Conservation (phyloP, 2,888 invertebrate genomes). For the Punctoribates punctum region DNA sequence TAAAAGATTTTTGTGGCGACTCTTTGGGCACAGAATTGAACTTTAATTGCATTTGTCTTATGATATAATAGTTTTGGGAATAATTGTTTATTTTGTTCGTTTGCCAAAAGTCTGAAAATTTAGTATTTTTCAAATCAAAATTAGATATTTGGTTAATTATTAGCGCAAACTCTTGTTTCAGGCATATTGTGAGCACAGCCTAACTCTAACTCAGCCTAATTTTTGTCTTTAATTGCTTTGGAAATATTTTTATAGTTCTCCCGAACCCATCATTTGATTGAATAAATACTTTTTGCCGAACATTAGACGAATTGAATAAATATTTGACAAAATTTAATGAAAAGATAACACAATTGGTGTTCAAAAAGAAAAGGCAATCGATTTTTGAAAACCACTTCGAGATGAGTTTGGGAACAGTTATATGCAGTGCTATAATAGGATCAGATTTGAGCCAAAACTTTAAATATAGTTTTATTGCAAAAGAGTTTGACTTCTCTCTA, state of each 20-base stretch:
- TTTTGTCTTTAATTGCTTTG: not conserved
- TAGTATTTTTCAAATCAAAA: conserved; percentile 1
- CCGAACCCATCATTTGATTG: not conserved
- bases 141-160: not conserved
- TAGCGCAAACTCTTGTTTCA: not conserved
- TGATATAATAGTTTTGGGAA: not conserved
- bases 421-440: conserved; percentile 15
- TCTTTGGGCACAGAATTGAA: no score
- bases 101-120: conserved; percentile 1
- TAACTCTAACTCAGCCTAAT: no score
- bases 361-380: not conserved
- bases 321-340: not conserved
- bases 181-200: not conserved
- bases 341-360: not conserved
- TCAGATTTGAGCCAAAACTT: conserved; percentile 11
- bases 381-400: not conserved
- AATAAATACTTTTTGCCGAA: no score
- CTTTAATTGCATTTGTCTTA: no score
- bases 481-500: not conserved
- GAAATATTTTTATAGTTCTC: not conserved
- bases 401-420: not conserved
- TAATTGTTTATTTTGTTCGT: conserved; percentile 3
- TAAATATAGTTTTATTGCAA: conserved; percentile 8
- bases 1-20: no score
- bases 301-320: not conserved